Percentiles rank a stretch among this genome's conserved stretches.
phyloP scores from a whole-genome alignment of 2,113 vertebrate species.

The Mustelus asterias region DNA sequence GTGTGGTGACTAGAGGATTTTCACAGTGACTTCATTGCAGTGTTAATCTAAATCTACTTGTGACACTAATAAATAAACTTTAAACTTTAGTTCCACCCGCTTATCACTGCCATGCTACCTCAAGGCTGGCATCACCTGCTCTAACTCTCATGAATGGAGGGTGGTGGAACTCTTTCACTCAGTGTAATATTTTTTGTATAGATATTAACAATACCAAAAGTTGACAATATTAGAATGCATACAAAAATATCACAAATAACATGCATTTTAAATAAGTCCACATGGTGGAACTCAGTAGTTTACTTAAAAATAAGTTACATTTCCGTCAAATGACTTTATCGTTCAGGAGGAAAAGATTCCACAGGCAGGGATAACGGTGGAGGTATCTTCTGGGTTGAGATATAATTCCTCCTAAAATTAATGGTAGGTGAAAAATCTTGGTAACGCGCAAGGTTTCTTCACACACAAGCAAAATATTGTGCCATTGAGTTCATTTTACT shows the following conservation, averaged over 20 bases:
- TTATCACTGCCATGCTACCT: background rate
- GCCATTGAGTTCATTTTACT: background rate
- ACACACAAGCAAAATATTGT: background rate
- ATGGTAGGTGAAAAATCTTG: background rate
- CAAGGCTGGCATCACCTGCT: background rate
- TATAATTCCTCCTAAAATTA: background rate
- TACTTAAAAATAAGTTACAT: background rate
- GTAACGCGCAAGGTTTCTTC: background rate
- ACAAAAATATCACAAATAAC: background rate
- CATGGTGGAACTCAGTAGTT: background rate
- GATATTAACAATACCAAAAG: background rate
- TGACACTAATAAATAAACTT: too few species aligned
- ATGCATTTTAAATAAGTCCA: background rate
- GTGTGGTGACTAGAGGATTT: too few species aligned
- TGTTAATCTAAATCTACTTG: too few species aligned
- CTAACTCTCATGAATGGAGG: background rate
- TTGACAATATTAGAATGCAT: too few species aligned
- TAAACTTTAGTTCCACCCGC: too few species aligned
- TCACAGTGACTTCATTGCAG: too few species aligned
- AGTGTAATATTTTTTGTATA: background rate
- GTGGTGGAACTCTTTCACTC: background rate
- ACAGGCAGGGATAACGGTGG: background rate
- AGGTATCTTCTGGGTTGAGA: background rate
- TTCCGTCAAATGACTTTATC: background rate
- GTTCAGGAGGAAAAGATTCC: background rate